These are phyloP conservation scores for Ptychochromis oligacanthus DNA, from an alignment of 2,113 vertebrate species.

Conservation along the genomic window DNA sequence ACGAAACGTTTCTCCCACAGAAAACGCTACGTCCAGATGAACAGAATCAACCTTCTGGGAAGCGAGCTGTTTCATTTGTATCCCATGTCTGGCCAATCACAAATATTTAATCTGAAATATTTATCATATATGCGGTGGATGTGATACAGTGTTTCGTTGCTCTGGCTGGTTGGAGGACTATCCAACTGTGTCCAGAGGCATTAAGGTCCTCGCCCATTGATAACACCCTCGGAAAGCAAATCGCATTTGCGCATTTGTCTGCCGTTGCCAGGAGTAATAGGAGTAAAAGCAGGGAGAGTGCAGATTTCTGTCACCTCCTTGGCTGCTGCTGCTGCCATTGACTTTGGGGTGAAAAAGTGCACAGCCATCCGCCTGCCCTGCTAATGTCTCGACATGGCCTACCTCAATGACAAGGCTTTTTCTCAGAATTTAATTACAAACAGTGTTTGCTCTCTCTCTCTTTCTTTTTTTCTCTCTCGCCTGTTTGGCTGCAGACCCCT, in stretches of 20 bases:
- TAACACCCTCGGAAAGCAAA: background rate
- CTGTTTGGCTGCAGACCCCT: conserved; percentile 15
- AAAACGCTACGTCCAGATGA: too few species aligned
- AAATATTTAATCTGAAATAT: background rate
- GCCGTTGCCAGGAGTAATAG: background rate
- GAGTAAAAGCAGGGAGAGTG: conserved; percentile 1
- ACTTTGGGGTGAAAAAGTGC: background rate
- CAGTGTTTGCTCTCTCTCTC: conserved; percentile 18
- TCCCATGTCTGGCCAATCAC: too few species aligned
- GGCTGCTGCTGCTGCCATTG: background rate
- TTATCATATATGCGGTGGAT: background rate
- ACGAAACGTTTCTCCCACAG: too few species aligned
- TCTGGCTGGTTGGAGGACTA: background rate
- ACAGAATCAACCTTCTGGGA: too few species aligned
- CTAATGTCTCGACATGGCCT: conserved; percentile 44
- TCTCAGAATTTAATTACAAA: conserved; percentile 63
- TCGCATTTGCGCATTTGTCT: background rate
- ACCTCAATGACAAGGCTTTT: conserved; percentile 41
- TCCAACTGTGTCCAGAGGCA: background rate
- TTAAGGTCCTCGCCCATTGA: background rate
- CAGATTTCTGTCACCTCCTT: conserved; percentile 24
- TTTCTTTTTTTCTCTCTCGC: background rate
- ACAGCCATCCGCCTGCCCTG: background rate
- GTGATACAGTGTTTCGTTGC: background rate
- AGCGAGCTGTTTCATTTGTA: too few species aligned